Evolutionary conservation across 1,140 invertebrate genomes (phyloP).

Genomic region (Drosophila leontia): DNA sequence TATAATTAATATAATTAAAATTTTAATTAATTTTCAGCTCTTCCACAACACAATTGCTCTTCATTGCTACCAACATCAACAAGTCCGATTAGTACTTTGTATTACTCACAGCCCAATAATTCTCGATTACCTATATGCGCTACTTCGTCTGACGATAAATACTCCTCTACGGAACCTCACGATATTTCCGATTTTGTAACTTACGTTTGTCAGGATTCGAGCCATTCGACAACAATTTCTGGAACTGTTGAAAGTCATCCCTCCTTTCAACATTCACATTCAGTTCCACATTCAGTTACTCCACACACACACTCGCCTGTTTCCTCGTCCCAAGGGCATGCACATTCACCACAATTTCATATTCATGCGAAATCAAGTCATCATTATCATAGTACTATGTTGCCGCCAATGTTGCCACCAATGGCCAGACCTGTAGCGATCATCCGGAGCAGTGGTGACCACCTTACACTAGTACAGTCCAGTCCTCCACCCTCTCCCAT

Average conservation of each 20-base stretch:
- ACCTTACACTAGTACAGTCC: conserved; percentile 86
- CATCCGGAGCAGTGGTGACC: conserved; percentile 93
- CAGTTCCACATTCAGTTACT: conserved; percentile 30
- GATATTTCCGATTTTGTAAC: conserved; percentile 98
- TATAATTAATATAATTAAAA: not conserved
- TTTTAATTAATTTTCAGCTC: conserved; percentile 37
- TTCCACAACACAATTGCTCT: conserved; percentile 70
- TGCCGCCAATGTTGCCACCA: conserved; percentile 97
- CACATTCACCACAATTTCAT: conserved; percentile 69
- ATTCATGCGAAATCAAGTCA: conserved; percentile 67
- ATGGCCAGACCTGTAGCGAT: conserved; percentile 98
- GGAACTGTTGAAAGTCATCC: conserved; percentile 40
- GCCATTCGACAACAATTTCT: conserved; percentile 36
- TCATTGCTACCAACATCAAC: conserved; percentile 82
- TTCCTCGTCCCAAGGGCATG: conserved; percentile 46
- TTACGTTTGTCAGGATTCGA: conserved; percentile 96
- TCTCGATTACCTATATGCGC: conserved; percentile 51
- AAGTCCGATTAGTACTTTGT: conserved; percentile 85
- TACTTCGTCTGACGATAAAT: conserved; percentile 56
- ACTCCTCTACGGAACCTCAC: conserved; percentile 85
- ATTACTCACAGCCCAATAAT: conserved; percentile 86
- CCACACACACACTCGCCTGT: not conserved
- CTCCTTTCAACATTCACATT: conserved; percentile 60
- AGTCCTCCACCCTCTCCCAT: conserved; percentile 86
- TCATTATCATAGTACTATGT: conserved; percentile 90